phyloP scores from a whole-genome alignment of 2,888 invertebrate species.

The Torymus aiolomorphi region DNA sequence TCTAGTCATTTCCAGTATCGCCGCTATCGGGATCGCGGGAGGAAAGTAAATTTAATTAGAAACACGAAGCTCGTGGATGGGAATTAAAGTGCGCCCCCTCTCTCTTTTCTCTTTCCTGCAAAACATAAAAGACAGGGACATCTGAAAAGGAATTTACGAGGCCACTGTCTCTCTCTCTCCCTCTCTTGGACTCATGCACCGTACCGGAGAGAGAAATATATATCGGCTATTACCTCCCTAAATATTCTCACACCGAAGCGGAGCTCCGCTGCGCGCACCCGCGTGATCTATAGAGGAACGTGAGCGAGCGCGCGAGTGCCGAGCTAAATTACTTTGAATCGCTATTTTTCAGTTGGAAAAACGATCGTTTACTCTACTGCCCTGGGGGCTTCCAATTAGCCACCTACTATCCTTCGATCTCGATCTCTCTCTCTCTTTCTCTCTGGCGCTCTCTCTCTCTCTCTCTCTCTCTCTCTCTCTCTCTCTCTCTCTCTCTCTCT shows the following conservation, averaged over 20 bases:
- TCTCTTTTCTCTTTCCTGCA: constrained; percentile 50
- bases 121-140: constrained; percentile 72
- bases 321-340: constrained; percentile 73
- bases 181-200: constrained; percentile 54
- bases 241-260: constrained; percentile 73
- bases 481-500: no score
- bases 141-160: constrained; percentile 73
- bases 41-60: constrained; percentile 73
- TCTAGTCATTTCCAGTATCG: constrained; percentile 13
- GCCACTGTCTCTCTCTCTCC: constrained; percentile 50
- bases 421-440: no score
- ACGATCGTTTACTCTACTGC: constrained; percentile 62
- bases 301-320: constrained; percentile 57
- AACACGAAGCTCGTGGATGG: constrained; percentile 58
- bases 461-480: background rate
- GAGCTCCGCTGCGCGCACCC: background rate
- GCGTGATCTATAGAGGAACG: constrained; percentile 71
- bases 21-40: constrained; percentile 49
- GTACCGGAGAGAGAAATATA: constrained; percentile 73
- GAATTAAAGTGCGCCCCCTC: constrained; percentile 39
- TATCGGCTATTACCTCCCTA: constrained; percentile 75
- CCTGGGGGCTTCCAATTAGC: constrained; percentile 62
- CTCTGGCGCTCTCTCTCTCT: no score
- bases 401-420: constrained; percentile 58
- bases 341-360: constrained; percentile 71